Evolutionary conservation across 2,888 invertebrate species (phyloP).

Genomic region (Pharmacophagus antenor): DNA sequence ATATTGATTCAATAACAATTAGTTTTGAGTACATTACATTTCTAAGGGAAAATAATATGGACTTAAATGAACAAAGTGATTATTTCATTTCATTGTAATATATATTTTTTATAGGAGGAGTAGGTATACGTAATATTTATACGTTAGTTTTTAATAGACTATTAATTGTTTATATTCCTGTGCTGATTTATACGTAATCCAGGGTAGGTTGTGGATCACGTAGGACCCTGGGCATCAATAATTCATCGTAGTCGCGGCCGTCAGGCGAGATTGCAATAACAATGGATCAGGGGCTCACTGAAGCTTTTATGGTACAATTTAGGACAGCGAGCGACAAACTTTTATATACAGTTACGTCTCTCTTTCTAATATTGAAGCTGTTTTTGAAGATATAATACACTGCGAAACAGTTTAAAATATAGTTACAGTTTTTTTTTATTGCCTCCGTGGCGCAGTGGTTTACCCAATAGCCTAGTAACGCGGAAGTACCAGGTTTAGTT

Average conservation of each 20-base stretch:
- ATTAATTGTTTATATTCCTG: conserved; percentile 25
- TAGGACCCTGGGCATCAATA: conserved; percentile 64
- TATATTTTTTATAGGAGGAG: too few relatives aligned
- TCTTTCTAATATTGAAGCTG: not conserved
- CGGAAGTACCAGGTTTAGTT: too few relatives aligned
- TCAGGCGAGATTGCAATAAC: conserved; percentile 67
- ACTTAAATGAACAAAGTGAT: not conserved
- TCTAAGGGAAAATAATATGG: not conserved
- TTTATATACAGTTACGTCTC: not conserved
- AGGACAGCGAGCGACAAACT: conserved; percentile 23
- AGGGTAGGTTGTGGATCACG: conserved; percentile 62
- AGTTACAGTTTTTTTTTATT: too few relatives aligned
- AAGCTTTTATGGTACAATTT: conserved; percentile 44
- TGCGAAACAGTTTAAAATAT: too few relatives aligned
- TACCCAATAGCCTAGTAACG: too few relatives aligned
- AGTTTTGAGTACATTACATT: not conserved
- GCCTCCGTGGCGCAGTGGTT: too few relatives aligned
- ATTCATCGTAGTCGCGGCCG: conserved; percentile 64
- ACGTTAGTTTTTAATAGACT: not conserved
- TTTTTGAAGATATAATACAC: not conserved
- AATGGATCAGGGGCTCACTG: conserved; percentile 63
- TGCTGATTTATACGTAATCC: conserved; percentile 36
- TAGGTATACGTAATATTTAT: conserved; percentile 1
- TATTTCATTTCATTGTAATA: not conserved
- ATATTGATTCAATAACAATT: conserved; percentile 45